Evolutionary conservation across 2,113 vertebrate genomes (phyloP).

Genomic region (Paralichthys olivaceus): DNA sequence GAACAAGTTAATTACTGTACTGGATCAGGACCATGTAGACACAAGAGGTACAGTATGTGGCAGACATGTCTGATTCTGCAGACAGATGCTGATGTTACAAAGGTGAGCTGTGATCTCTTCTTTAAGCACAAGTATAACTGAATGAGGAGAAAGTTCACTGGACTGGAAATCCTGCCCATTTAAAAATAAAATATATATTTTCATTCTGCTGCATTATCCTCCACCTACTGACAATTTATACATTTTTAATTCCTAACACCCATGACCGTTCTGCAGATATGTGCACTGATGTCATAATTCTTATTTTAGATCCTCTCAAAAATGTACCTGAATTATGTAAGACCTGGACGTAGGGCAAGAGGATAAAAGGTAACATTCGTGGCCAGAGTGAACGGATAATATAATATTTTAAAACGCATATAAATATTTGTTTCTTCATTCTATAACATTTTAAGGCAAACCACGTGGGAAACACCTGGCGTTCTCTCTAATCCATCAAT

Average conservation of each 20-base stretch:
- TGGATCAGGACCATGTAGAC: background rate
- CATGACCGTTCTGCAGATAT: constrained; percentile 31
- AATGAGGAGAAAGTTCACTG: background rate
- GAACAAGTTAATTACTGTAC: background rate
- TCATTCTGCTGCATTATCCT: constrained; percentile 46
- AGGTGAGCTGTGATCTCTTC: background rate
- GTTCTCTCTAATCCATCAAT: background rate
- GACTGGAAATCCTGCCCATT: background rate
- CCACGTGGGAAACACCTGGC: background rate
- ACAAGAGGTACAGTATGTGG: background rate
- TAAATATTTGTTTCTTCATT: no score
- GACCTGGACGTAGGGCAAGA: background rate
- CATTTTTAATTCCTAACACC: constrained; percentile 57
- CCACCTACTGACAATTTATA: constrained; percentile 49
- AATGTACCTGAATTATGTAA: constrained; percentile 35
- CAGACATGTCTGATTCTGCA: background rate
- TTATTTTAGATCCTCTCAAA: constrained; percentile 54
- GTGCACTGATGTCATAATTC: constrained; percentile 42
- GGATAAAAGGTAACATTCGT: background rate
- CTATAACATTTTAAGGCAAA: background rate
- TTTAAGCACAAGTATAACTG: background rate
- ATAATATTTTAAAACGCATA: background rate
- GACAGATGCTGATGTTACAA: background rate
- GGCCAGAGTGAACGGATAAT: background rate
- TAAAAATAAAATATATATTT: constrained; percentile 11